phyloP scores from a whole-genome alignment of 1,140 invertebrate genomes.

The Antheraea mylitta region DNA sequence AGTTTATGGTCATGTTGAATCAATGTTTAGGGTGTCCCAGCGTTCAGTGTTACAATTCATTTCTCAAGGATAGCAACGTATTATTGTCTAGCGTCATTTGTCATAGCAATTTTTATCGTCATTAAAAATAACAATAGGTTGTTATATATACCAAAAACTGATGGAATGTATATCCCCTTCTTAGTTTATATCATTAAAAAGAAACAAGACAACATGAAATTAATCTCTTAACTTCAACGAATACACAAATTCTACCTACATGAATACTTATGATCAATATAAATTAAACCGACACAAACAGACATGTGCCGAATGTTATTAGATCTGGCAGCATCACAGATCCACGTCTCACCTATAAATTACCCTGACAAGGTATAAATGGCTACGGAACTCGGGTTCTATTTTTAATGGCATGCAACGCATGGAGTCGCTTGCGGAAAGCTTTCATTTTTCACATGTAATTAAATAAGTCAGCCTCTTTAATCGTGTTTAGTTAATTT shows the following conservation, averaged over 20 bases:
- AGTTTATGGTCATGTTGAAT: too few species aligned
- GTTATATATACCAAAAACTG: too few species aligned
- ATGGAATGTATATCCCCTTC: too few species aligned
- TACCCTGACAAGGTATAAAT: constrained; percentile 10
- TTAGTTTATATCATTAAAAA: too few species aligned
- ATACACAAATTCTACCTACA: too few species aligned
- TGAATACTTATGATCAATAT: background rate
- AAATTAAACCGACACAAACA: background rate
- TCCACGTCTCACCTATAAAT: constrained; percentile 10
- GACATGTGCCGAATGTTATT: background rate
- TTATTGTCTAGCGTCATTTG: too few species aligned
- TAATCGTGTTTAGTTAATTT: constrained; percentile 4
- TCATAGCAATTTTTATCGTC: too few species aligned
- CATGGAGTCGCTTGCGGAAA: background rate
- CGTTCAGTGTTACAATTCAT: too few species aligned
- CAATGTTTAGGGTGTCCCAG: too few species aligned
- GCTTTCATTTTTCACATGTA: constrained; percentile 11
- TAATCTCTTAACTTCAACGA: background rate
- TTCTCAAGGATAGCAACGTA: too few species aligned
- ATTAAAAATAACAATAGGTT: too few species aligned
- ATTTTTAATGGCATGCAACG: constrained; percentile 13
- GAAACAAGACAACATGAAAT: too few species aligned
- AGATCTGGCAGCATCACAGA: background rate
- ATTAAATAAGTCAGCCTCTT: constrained; percentile 11
- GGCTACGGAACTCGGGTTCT: constrained; percentile 10